Base-by-base conservation (phyloP, 2,797 vertebrate genomes). In the Liparis tanakae region DNA sequence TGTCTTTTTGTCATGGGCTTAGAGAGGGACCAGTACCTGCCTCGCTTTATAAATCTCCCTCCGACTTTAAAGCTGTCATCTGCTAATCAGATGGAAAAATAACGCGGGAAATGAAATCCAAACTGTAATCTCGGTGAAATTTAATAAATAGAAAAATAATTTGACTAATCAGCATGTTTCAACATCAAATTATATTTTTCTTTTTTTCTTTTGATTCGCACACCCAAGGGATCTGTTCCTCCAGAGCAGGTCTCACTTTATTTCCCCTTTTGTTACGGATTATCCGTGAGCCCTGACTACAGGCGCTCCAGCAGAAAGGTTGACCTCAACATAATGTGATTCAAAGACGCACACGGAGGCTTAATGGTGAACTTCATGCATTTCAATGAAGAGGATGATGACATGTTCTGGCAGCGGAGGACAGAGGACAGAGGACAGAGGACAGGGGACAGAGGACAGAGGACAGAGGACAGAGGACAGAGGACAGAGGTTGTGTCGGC, bases 61-160 rank as follows among this genome's bases (percentile, higher is more conserved):
- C 65, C 56, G 79, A 88, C 86, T 85, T 92, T 87, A 90, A 91
- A 90, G 85, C 74, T 75, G 76, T 79, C 70, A 51, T 64, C 74
- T 37, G 1, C 69, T 62, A 69, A 80, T 83, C 77, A 81, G 84
- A 86, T 76, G 56, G 80, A 88, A 86, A 87, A n/a, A 50, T 68
- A 84, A 79, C 64, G 46, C 67, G 18, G 73, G 46, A 79, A 88
- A 86, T 80, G n/a, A 82, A 84, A 91, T 90, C 84, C 81, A 67
- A 81, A 74, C 62, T 69, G 67, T 83, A 91, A 91, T 90, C 84
- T 89, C 78, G 91, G 87, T 85, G 82, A 91, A 88, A 91, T 88
- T 88, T 77, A 89, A 89, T 88, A 85, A 87, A 81, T 82, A 78
- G 81, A 74, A 60, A 79, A 60, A 79, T 78, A 85, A 86, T 87